A percentile compares a stretch with the other conserved stretches of the same genome.
These are phyloP conservation scores for Pocillopora damicornis DNA, from an alignment of 64 coral and sea anemone genomes.

Conservation along the genomic window DNA sequence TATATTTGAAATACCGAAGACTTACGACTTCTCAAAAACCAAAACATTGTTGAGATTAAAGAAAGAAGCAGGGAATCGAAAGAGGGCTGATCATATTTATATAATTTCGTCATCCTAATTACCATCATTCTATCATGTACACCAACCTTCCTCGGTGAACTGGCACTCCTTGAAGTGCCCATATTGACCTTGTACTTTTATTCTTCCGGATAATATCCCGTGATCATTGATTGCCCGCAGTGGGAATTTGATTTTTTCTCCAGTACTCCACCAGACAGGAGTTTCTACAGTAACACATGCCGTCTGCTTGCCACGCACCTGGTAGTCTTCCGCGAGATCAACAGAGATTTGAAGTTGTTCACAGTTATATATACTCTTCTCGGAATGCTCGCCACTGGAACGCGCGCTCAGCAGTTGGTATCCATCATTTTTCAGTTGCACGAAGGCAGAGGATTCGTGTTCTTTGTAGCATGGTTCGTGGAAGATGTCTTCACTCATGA, in stretches of 20 bases:
- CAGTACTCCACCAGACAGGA: conserved; percentile 10
- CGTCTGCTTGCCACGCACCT: neutral
- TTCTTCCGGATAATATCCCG: conserved; percentile 1
- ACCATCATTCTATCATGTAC: neutral
- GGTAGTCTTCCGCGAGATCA: conserved; percentile 20
- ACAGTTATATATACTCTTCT: conserved; percentile 3
- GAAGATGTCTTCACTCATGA: conserved; percentile 25
- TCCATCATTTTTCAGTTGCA: conserved; percentile 11
- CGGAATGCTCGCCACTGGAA: neutral
- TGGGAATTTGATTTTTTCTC: neutral
- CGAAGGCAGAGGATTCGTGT: neutral
- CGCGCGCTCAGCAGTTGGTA: neutral
- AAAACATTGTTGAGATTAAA: too few species aligned
- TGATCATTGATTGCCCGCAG: neutral
- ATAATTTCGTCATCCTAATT: neutral
- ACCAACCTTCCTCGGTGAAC: conserved; percentile 26
- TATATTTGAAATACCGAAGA: too few species aligned
- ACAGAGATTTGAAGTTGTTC: conserved; percentile 17
- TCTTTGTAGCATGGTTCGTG: conserved; percentile 10
- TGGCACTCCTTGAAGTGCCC: neutral
- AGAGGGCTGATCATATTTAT: neutral
- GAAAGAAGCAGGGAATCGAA: neutral
- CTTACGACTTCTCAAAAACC: too few species aligned
- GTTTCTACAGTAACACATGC: conserved; percentile 10
- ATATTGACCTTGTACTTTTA: conserved; percentile 9